These are phyloP conservation scores for Troides aeacus DNA, from an alignment of 2,888 invertebrate genomes.

Conservation along the genomic window DNA sequence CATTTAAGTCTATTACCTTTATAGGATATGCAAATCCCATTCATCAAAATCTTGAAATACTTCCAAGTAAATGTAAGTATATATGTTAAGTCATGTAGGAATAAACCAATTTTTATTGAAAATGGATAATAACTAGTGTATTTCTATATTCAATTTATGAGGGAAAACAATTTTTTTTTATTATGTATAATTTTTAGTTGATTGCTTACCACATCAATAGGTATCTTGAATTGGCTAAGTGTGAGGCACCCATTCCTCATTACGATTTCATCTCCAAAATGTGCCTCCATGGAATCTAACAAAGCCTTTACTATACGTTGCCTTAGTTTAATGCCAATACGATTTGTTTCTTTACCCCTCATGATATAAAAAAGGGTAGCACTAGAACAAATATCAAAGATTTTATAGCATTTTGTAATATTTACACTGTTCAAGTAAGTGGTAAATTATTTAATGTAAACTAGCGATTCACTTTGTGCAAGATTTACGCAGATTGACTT, in stretches of 20 bases:
- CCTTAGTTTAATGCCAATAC: conserved; percentile 86
- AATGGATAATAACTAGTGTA: no score
- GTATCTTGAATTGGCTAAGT: conserved; percentile 96
- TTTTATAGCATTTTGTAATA: background rate
- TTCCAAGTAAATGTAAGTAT: no score
- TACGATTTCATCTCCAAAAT: conserved; percentile 93
- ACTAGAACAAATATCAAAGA: conserved; percentile 67
- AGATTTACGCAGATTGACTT: no score
- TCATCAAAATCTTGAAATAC: no score
- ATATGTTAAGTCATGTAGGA: no score
- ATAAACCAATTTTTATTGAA: no score
- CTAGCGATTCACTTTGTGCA: no score
- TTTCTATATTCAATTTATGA: background rate
- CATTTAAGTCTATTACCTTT: no score
- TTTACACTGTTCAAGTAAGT: background rate
- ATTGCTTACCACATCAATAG: conserved; percentile 91
- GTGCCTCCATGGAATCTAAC: conserved; percentile 93
- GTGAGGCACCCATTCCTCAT: conserved; percentile 97
- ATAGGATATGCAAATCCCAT: no score
- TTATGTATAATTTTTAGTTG: background rate
- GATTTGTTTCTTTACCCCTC: conserved; percentile 89
- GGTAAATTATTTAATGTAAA: no score
- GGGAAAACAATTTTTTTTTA: background rate
- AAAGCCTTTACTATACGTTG: conserved; percentile 89
- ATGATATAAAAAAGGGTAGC: conserved; percentile 97